These are phyloP conservation scores for Lithosia quadra DNA, from an alignment of 2,888 invertebrate species.

Conservation along the genomic window DNA sequence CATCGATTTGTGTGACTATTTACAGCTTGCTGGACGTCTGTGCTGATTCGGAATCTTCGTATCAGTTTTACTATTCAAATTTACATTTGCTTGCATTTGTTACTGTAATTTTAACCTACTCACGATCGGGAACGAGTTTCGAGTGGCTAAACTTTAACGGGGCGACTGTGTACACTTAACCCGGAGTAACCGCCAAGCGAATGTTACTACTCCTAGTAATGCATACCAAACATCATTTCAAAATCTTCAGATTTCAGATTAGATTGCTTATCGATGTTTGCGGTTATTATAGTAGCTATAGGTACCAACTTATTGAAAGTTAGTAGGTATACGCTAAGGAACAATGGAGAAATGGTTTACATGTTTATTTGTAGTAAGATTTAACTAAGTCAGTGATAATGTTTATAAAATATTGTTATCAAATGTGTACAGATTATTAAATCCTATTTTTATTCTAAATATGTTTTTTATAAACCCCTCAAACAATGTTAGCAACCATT, in stretches of 20 bases:
- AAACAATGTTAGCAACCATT: too few relatives aligned
- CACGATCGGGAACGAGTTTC: background rate
- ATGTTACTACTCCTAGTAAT: background rate
- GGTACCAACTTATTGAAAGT: too few relatives aligned
- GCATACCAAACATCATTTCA: background rate
- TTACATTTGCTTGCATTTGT: background rate
- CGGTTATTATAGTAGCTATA: background rate
- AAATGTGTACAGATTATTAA: background rate
- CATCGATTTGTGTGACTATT: slow-evolving; percentile 21
- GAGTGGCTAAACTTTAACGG: background rate
- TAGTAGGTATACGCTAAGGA: background rate
- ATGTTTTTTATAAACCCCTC: background rate
- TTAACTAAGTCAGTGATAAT: background rate
- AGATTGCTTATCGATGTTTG: background rate
- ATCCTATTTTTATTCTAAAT: background rate
- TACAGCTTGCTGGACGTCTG: background rate
- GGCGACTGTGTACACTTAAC: background rate
- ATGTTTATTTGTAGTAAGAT: background rate
- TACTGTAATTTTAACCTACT: slow-evolving; percentile 4
- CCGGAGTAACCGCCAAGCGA: background rate
- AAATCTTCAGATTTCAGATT: background rate
- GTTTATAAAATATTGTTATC: background rate
- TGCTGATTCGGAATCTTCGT: background rate
- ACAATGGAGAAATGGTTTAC: background rate
- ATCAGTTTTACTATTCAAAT: background rate